Conservation (phyloP, 2,113 vertebrate genomes). For the Tenrec ecaudatus region DNA sequence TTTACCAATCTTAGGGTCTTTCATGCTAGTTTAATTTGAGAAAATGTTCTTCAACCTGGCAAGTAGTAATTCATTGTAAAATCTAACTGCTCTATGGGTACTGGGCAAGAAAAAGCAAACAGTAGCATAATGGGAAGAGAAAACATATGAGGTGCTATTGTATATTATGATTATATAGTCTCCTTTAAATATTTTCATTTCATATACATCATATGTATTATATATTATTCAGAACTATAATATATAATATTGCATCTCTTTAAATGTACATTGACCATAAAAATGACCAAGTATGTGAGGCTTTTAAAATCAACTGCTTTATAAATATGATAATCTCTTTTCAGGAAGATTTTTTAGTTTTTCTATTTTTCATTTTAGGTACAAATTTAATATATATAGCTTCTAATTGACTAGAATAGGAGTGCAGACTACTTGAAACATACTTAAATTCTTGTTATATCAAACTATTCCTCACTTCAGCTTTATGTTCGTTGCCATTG, state of each 20-base stretch:
- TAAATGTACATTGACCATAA: constrained; percentile 56
- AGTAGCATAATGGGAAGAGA: constrained; percentile 10
- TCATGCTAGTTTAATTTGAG: not conserved
- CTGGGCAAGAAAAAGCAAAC: not conserved
- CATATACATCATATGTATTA: too few species aligned
- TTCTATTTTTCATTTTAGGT: not conserved
- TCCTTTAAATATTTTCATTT: too few species aligned
- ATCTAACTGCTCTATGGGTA: constrained; percentile 66
- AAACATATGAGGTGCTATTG: constrained; percentile 48
- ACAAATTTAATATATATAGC: constrained; percentile 27
- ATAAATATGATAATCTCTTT: constrained; percentile 67
- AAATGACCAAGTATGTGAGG: constrained; percentile 56
- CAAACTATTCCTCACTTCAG: not conserved
- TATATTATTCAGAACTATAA: too few species aligned
- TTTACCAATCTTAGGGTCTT: constrained; percentile 24
- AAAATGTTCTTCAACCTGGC: constrained; percentile 60
- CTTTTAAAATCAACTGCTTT: constrained; percentile 58
- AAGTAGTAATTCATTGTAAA: constrained; percentile 65
- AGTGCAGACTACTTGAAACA: constrained; percentile 31
- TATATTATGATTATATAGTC: not conserved
- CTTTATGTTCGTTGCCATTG: constrained; percentile 30
- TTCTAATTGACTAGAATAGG: constrained; percentile 24
- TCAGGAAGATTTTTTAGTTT: constrained; percentile 46
- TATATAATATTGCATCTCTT: constrained; percentile 25
- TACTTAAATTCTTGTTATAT: constrained; percentile 49